These are phyloP conservation scores for Numida meleagris DNA, from an alignment of 2,113 vertebrate genomes.

Conservation along the genomic window DNA sequence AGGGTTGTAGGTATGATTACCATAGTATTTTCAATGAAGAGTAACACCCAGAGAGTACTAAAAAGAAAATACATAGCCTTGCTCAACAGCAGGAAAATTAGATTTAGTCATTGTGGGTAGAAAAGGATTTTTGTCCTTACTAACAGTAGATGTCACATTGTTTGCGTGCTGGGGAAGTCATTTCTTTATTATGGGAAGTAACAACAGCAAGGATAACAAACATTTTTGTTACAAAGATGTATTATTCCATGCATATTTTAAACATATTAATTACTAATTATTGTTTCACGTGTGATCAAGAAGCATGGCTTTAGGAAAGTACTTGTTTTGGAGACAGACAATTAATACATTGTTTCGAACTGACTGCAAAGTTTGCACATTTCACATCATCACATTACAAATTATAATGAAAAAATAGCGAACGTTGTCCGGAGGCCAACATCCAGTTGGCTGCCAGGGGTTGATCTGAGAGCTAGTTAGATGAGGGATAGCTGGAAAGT, in stretches of 20 bases:
- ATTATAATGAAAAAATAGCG: neutral
- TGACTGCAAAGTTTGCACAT: neutral
- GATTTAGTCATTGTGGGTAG: neutral
- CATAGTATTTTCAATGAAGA: neutral
- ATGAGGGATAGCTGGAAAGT: neutral
- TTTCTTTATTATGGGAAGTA: neutral
- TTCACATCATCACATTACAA: neutral
- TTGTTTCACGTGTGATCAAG: neutral
- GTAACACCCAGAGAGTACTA: neutral
- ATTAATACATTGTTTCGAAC: neutral
- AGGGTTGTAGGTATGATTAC: neutral
- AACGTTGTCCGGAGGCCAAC: neutral
- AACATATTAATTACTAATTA: neutral
- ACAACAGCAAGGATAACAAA: neutral
- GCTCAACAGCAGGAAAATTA: neutral
- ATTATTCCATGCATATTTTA: neutral
- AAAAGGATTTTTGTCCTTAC: neutral
- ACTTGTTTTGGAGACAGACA: neutral
- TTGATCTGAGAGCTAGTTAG: neutral
- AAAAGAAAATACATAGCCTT: neutral
- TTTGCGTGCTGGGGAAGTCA: neutral
- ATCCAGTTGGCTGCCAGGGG: neutral
- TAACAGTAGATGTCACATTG: neutral
- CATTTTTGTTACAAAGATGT: neutral
- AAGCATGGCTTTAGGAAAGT: neutral